phyloP scores from a whole-genome alignment of 1,140 invertebrate genomes.

The Mactra quadrangularis region DNA sequence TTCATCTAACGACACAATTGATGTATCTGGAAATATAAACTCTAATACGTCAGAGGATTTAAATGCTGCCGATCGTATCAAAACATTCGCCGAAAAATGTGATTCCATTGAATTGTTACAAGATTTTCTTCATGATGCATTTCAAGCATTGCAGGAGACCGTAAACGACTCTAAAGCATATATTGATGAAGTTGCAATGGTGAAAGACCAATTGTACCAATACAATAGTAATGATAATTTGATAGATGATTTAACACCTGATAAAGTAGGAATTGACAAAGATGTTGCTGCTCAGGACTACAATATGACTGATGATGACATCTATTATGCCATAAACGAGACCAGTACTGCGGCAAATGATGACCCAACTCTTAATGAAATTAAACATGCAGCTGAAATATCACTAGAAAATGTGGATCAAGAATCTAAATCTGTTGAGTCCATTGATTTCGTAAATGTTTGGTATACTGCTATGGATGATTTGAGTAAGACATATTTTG shows the following conservation, averaged over 20 bases:
- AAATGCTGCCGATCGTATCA: no score
- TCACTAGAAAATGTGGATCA: not conserved
- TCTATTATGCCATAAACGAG: no score
- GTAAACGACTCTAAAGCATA: slow-evolving; percentile 4
- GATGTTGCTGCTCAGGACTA: no score
- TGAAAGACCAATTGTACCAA: not conserved
- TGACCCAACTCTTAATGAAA: not conserved
- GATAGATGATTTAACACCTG: no score
- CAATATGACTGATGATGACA: no score
- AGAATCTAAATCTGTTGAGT: slow-evolving; percentile 1
- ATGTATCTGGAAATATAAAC: not conserved
- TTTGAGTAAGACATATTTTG: slow-evolving; percentile 4
- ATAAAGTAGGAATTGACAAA: no score
- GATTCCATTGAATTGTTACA: no score
- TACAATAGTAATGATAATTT: not conserved
- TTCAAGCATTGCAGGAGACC: not conserved
- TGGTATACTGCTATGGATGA: slow-evolving; percentile 34
- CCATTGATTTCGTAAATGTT: slow-evolving; percentile 6
- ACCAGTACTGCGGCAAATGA: no score
- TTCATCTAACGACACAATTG: not conserved
- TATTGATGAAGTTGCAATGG: slow-evolving; percentile 1
- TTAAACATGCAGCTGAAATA: not conserved
- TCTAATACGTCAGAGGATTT: not conserved
- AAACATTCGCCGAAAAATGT: no score
- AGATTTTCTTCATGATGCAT: slow-evolving; percentile 1